Evolutionary conservation across 2,113 vertebrate genomes (phyloP).

Genomic region (Copsychus sechellarum): DNA sequence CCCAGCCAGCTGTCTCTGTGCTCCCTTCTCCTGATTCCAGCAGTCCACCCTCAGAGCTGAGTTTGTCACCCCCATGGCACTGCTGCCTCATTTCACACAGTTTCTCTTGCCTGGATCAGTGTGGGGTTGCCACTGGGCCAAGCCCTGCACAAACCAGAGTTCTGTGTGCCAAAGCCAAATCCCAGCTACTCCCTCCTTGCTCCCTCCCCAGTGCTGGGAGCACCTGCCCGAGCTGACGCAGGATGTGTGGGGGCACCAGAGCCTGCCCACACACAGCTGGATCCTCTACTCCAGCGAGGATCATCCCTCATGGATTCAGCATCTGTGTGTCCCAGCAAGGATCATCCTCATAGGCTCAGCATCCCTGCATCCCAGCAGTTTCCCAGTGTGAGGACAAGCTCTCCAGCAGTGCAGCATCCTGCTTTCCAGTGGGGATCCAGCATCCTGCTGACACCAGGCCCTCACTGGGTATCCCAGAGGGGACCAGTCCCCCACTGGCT

Average conservation of each 20-base stretch:
- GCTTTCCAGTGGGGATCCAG: neutral
- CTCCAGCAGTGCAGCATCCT: neutral
- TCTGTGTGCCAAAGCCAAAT: neutral
- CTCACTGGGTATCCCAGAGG: neutral
- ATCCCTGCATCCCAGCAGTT: neutral
- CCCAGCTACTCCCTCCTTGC: neutral
- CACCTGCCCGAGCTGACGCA: neutral
- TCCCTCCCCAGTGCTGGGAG: neutral
- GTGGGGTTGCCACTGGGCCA: neutral
- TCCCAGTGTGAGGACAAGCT: neutral
- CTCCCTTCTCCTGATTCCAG: neutral
- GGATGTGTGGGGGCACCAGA: neutral
- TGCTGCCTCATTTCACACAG: neutral
- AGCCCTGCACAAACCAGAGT: neutral
- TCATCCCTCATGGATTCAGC: neutral
- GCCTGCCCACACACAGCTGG: neutral
- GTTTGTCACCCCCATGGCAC: accelerated
- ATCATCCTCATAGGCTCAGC: neutral
- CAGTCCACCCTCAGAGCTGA: neutral
- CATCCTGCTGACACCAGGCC: neutral
- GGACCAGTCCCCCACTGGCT: neutral
- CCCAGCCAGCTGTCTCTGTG: neutral
- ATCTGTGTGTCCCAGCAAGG: neutral
- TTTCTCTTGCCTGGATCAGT: neutral
- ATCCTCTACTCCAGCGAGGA: neutral